Percentiles rank a stretch among this genome's conserved stretches.
Conservation (phyloP, 1,140 invertebrate genomes). For the Nilaparvata lugens region DNA sequence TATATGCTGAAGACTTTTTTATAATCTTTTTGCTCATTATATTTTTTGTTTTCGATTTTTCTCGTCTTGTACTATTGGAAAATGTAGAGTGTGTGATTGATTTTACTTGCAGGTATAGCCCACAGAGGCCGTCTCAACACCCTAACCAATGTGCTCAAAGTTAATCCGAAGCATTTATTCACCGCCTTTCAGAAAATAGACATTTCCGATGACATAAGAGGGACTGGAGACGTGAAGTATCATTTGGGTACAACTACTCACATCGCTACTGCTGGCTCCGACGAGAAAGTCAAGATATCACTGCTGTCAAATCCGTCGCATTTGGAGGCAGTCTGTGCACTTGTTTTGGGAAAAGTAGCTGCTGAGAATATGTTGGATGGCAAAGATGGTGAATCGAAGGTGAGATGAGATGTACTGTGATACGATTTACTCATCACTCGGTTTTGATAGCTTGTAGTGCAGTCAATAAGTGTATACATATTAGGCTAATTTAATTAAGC, state of each 20-base stretch:
- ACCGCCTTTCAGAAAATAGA: background rate
- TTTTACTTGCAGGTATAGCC: constrained; percentile 36
- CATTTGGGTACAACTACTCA: constrained; percentile 33
- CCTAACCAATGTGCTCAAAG: constrained; percentile 7
- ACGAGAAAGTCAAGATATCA: background rate
- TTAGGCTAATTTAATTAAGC: too few relatives aligned
- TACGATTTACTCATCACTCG: too few relatives aligned
- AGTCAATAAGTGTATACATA: too few relatives aligned
- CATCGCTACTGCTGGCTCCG: background rate
- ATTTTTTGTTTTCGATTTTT: too few relatives aligned
- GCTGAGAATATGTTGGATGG: background rate
- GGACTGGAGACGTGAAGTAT: constrained; percentile 16
- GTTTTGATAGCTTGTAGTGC: too few relatives aligned
- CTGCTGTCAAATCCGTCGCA: constrained; percentile 1
- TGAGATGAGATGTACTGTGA: too few relatives aligned
- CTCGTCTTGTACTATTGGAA: too few relatives aligned
- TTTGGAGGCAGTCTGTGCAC: background rate
- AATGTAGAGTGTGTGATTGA: too few relatives aligned
- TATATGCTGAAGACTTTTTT: too few relatives aligned
- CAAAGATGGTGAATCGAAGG: background rate
- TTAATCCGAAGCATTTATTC: background rate
- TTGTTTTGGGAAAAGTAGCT: background rate
- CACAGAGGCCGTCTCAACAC: constrained; percentile 14
- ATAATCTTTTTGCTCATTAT: too few relatives aligned
- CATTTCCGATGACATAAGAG: background rate